Conservation (phyloP, 2,797 vertebrate species). For the Thalassophryne amazonica region DNA sequence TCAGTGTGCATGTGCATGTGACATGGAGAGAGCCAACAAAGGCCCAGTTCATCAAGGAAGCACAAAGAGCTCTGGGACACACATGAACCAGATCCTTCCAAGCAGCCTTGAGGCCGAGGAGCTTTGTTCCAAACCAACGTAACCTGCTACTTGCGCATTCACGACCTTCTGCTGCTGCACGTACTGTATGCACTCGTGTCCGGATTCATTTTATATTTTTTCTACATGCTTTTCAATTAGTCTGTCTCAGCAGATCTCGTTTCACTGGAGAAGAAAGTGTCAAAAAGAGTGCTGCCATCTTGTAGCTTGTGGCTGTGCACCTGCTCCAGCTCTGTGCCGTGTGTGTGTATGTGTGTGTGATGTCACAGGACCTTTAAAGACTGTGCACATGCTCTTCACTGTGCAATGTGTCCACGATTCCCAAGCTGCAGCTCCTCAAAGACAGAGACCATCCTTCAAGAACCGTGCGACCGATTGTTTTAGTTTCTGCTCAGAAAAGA, state of each 20-base stretch:
- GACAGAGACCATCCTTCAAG: too few species aligned
- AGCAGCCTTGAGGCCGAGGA: slow-evolving; percentile 2
- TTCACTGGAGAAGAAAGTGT: slow-evolving; percentile 15
- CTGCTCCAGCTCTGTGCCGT: slow-evolving; percentile 30
- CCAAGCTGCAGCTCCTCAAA: too few species aligned
- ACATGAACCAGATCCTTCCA: slow-evolving; percentile 12
- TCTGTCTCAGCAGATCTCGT: background rate
- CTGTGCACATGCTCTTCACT: background rate
- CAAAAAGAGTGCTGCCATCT: slow-evolving; percentile 19
- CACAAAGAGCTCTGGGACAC: slow-evolving; percentile 56
- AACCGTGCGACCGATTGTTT: too few species aligned
- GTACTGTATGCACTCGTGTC: too few species aligned
- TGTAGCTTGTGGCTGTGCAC: slow-evolving; percentile 41
- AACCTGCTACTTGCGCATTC: slow-evolving; percentile 8
- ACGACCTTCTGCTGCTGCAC: slow-evolving; percentile 16
- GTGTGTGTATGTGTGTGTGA: slow-evolving; percentile 1
- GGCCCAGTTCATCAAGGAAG: slow-evolving; percentile 64
- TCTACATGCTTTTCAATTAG: too few species aligned
- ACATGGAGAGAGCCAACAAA: slow-evolving; percentile 62
- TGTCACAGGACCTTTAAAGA: too few species aligned
- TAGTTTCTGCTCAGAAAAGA: too few species aligned
- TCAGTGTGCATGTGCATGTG: slow-evolving; percentile 21
- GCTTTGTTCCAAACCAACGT: slow-evolving; percentile 26
- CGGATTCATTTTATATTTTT: too few species aligned
- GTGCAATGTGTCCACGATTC: too few species aligned